Percentiles rank a stretch among this genome's conserved stretches.
Evolutionary conservation across 2,113 vertebrate species (phyloP).

Genomic region (Leuciscus idus): DNA sequence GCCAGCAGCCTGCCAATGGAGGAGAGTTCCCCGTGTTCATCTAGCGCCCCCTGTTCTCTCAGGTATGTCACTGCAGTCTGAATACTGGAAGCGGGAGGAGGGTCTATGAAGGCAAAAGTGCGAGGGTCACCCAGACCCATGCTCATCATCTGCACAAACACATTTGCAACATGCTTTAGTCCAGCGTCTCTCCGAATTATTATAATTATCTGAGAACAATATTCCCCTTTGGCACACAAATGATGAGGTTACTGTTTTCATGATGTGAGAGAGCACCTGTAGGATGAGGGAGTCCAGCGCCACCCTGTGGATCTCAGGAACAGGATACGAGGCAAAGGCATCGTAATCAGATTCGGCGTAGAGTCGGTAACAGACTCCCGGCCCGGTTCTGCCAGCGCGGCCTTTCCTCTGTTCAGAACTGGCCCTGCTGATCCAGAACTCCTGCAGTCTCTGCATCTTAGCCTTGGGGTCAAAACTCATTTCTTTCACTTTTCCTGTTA

Average conservation of each 20-base stretch:
- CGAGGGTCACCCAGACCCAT: constrained; percentile 89
- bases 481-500: constrained; percentile 92
- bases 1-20: constrained; percentile 86
- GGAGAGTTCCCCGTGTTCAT: constrained; percentile 76
- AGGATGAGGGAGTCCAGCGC: constrained; percentile 86
- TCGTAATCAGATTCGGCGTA: constrained; percentile 89
- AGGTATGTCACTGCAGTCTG: constrained; percentile 87
- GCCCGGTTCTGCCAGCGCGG: constrained; percentile 87
- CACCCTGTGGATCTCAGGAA: constrained; percentile 90
- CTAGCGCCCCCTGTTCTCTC: constrained; percentile 87
- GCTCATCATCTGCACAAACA: constrained; percentile 87
- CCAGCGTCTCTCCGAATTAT: background rate
- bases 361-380: constrained; percentile 90
- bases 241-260: background rate
- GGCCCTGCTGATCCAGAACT: constrained; percentile 96
- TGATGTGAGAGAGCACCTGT: constrained; percentile 75
- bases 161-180: background rate
- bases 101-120: constrained; percentile 89
- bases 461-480: constrained; percentile 91
- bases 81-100: constrained; percentile 84
- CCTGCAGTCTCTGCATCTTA: constrained; percentile 91
- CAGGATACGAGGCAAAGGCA: constrained; percentile 83
- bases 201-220: background rate
- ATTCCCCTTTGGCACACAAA: background rate
- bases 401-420: constrained; percentile 94